Conservation (phyloP, 2,888 invertebrate genomes). For the Chymomyza fuscimana region DNA sequence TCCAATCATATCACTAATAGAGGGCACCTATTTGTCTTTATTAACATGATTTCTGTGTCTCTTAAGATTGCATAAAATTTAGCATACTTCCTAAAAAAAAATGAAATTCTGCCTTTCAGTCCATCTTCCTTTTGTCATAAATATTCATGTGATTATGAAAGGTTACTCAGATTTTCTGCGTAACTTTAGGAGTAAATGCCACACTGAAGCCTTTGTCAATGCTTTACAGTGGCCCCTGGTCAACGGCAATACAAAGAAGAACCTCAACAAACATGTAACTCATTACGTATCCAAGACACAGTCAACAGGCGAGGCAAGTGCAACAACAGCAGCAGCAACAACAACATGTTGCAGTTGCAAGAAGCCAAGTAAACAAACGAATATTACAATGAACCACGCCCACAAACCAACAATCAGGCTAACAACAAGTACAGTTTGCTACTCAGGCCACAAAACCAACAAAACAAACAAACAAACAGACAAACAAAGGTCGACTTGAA, state of each 20-base stretch:
- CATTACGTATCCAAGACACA: constrained; percentile 56
- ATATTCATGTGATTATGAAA: neutral
- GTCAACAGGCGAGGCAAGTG: constrained; percentile 23
- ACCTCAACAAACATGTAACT: constrained; percentile 59
- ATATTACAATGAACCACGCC: constrained; percentile 57
- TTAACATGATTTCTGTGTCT: too few relatives aligned
- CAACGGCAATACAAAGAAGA: neutral
- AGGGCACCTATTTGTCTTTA: too few relatives aligned
- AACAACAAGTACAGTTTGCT: constrained; percentile 24
- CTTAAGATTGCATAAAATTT: too few relatives aligned
- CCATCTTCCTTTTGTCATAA: neutral
- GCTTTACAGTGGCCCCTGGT: neutral
- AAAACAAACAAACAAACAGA: constrained; percentile 35
- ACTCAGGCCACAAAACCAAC: constrained; percentile 25
- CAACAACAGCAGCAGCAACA: constrained; percentile 14
- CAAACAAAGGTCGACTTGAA: constrained; percentile 20
- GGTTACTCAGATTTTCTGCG: neutral
- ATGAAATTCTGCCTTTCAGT: too few relatives aligned
- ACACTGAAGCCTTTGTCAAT: neutral
- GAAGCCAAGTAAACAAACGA: constrained; percentile 41
- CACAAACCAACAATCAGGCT: constrained; percentile 36
- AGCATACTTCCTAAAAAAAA: too few relatives aligned
- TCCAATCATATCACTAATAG: too few relatives aligned
- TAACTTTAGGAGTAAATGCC: neutral
- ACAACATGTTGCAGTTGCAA: constrained; percentile 4